Percentiles rank a stretch among this genome's conserved stretches.
Conservation (phyloP, 2,797 vertebrate species). For the Arctocebus calabarensis region DNA sequence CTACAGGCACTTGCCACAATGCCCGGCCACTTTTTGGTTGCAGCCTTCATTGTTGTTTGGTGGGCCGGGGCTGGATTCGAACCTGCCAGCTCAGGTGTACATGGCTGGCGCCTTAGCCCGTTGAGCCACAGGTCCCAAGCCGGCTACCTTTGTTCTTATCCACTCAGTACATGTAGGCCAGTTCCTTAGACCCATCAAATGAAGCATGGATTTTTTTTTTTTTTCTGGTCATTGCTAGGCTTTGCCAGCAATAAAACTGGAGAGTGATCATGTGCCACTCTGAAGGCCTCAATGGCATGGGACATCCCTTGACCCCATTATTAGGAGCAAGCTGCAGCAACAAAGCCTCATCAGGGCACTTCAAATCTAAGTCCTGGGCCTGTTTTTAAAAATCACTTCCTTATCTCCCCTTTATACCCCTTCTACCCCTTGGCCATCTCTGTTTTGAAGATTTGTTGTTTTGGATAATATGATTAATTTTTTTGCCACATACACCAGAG, state of each 20-base stretch:
- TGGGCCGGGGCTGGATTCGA: too few species aligned
- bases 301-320: neutral
- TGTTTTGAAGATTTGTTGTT: conserved; percentile 45
- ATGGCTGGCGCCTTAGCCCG: too few species aligned
- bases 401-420: neutral
- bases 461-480: neutral
- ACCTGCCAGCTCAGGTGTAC: too few species aligned
- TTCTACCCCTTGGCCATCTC: neutral
- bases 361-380: neutral
- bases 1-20: too few species aligned
- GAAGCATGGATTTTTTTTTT: neutral
- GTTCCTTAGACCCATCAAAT: neutral
- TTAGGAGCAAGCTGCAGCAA: neutral
- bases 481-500: neutral
- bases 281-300: neutral
- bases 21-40: too few species aligned
- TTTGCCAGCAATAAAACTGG: neutral
- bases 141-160: neutral
- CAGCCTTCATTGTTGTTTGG: too few species aligned
- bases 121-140: too few species aligned
- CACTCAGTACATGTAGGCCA: neutral
- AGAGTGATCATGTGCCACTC: neutral
- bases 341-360: neutral
- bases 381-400: neutral
- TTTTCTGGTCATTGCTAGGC: conserved; percentile 4